Percentiles rank a stretch among this genome's conserved stretches.
phyloP scores from a whole-genome alignment of 2,888 invertebrate species.

The Aethes cnicana region DNA sequence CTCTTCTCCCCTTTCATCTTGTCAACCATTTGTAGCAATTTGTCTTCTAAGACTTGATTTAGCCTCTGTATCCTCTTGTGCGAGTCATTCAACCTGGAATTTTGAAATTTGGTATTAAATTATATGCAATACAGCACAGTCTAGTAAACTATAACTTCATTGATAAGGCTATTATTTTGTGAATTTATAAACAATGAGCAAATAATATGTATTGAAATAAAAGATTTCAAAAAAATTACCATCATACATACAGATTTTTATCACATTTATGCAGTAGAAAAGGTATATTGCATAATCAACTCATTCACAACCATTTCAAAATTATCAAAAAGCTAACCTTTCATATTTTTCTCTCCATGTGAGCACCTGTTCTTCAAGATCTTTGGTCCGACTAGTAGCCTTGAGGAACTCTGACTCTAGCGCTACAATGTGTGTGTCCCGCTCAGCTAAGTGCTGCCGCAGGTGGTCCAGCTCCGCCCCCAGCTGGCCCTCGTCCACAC shows the following conservation, averaged over 20 bases:
- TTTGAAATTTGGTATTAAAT: too few species aligned
- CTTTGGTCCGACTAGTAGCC: slow-evolving; percentile 89
- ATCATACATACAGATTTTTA: too few species aligned
- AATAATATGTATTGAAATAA: too few species aligned
- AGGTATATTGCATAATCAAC: too few species aligned
- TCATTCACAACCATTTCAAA: too few species aligned
- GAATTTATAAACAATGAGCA: too few species aligned
- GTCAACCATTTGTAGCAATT: slow-evolving; percentile 94
- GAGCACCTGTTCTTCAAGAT: slow-evolving; percentile 90
- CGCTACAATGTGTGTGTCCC: slow-evolving; percentile 91
- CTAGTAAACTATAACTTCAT: too few species aligned
- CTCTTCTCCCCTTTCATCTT: slow-evolving; percentile 95
- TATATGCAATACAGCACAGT: too few species aligned
- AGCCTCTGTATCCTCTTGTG: slow-evolving; percentile 96
- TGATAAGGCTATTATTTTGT: too few species aligned
- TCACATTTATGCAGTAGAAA: too few species aligned
- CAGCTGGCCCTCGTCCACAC: slow-evolving; percentile 83
- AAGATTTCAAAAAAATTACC: too few species aligned
- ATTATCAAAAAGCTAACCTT: too few species aligned
- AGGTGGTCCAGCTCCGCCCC: slow-evolving; percentile 94
- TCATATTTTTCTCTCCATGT: slow-evolving; percentile 97
- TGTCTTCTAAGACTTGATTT: slow-evolving; percentile 97
- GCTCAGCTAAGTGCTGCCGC: slow-evolving; percentile 90
- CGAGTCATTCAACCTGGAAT: slow-evolving; percentile 91
- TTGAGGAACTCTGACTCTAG: slow-evolving; percentile 93